These are phyloP conservation scores for Cynaeus angustus DNA, from an alignment of 2,888 invertebrate genomes.

Conservation along the genomic window DNA sequence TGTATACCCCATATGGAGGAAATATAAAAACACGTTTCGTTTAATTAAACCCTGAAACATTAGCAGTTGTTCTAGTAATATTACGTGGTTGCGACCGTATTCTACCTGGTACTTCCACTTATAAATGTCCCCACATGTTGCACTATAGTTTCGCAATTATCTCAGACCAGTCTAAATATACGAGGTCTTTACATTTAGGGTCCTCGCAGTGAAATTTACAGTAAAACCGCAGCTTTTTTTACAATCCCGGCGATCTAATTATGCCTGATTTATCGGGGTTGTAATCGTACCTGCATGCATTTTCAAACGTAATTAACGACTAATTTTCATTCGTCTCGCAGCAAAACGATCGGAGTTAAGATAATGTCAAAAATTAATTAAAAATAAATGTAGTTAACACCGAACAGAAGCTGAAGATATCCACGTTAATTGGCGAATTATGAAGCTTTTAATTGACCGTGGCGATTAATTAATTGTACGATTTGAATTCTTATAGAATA, in stretches of 20 bases:
- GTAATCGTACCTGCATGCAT: slow-evolving; percentile 10
- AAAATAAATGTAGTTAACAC: slow-evolving; percentile 34
- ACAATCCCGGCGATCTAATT: neutral
- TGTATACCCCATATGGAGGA: slow-evolving; percentile 57
- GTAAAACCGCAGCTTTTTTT: slow-evolving; percentile 19
- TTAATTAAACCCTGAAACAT: slow-evolving; percentile 68
- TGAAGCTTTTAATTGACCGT: slow-evolving; percentile 25
- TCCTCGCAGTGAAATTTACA: slow-evolving; percentile 29
- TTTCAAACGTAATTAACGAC: slow-evolving; percentile 27
- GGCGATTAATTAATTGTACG: slow-evolving; percentile 15
- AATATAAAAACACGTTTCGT: slow-evolving; percentile 67
- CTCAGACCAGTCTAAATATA: slow-evolving; percentile 63
- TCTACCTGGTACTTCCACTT: slow-evolving; percentile 67
- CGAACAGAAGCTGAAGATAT: slow-evolving; percentile 19
- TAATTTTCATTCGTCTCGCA: slow-evolving; percentile 29
- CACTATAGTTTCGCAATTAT: slow-evolving; percentile 72
- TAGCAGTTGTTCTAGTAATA: slow-evolving; percentile 64
- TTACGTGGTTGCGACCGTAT: slow-evolving; percentile 61
- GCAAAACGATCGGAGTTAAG: slow-evolving; percentile 34
- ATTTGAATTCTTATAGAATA: slow-evolving; percentile 24
- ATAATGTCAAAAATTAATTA: slow-evolving; percentile 43
- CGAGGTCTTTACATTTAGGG: slow-evolving; percentile 56
- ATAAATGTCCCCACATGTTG: slow-evolving; percentile 71
- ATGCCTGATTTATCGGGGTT: slow-evolving; percentile 12
- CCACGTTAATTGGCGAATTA: slow-evolving; percentile 14